Percentiles rank a stretch among this genome's conserved stretches.
Evolutionary conservation across 1,140 invertebrate species (phyloP).

Genomic region (Drosophila pallidifrons): DNA sequence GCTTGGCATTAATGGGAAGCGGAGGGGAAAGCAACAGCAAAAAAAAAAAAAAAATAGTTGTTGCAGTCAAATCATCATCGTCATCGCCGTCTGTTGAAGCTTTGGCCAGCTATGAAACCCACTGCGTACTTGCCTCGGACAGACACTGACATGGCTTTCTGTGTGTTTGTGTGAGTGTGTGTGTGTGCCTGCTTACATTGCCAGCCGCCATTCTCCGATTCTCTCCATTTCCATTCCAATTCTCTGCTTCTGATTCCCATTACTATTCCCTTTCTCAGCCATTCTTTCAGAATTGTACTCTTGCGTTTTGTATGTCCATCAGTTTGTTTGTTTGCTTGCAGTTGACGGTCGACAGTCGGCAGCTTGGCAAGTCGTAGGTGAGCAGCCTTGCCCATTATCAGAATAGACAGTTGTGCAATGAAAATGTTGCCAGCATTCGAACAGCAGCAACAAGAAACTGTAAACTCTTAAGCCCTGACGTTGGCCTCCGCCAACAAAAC

Average conservation of each 20-base stretch:
- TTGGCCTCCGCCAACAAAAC: background rate
- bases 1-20: conserved; percentile 29
- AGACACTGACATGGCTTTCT: conserved; percentile 1
- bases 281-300: conserved; percentile 7
- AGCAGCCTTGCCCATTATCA: conserved; percentile 42
- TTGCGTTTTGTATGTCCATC: conserved; percentile 24
- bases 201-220: background rate
- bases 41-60: conserved; percentile 2
- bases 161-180: background rate
- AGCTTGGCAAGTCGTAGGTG: conserved; percentile 2
- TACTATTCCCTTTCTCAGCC: conserved; percentile 14
- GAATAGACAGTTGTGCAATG: conserved; percentile 33
- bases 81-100: background rate
- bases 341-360: background rate
- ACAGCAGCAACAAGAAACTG: conserved; percentile 13
- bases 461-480: conserved; percentile 27
- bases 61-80: conserved; percentile 29
- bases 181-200: background rate
- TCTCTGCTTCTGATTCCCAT: conserved; percentile 16
- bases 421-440: conserved; percentile 27
- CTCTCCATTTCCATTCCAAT: background rate
- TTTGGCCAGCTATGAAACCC: background rate
- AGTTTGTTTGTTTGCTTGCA: conserved; percentile 17
- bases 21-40: conserved; percentile 4
- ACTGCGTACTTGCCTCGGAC: background rate